A percentile compares a stretch with the other conserved stretches of the same genome.
These are phyloP conservation scores for Coremacera marginata DNA, from an alignment of 2,888 invertebrate genomes.

Conservation along the genomic window DNA sequence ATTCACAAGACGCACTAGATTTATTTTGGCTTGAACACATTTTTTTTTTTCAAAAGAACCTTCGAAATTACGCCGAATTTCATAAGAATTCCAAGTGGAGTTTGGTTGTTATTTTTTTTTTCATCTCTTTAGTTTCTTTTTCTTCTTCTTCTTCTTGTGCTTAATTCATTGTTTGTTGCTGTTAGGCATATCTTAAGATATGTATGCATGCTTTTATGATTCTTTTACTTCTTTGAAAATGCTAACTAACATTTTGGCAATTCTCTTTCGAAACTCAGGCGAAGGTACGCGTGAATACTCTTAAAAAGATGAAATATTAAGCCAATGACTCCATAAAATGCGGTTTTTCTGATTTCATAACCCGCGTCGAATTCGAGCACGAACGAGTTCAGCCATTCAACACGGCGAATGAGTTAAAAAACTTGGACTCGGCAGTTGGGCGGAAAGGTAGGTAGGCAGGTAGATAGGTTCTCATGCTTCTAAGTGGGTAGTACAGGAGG, in stretches of 20 bases:
- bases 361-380: constrained; percentile 11
- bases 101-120: not conserved
- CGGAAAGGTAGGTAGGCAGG: not conserved
- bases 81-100: constrained; percentile 55
- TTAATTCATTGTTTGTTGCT: not conserved
- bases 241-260: constrained; percentile 44
- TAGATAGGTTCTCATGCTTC: not conserved
- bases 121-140: not conserved
- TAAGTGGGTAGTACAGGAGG: not conserved
- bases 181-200: not conserved
- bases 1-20: constrained; percentile 35
- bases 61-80: constrained; percentile 50
- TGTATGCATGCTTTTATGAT: not conserved
- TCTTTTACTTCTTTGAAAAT: not conserved
- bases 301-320: constrained; percentile 41
- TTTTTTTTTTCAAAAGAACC: not conserved
- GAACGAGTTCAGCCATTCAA: not conserved
- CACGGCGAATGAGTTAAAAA: not conserved
- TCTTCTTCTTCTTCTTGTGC: constrained; percentile 32
- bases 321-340: constrained; percentile 61
- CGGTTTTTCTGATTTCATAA: constrained; percentile 54
- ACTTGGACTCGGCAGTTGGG: no score
- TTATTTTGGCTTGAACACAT: not conserved
- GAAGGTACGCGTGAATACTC: constrained; percentile 13
- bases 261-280: constrained; percentile 31